These are phyloP conservation scores for Diplolepis rosae DNA, from an alignment of 2,888 invertebrate genomes.

Conservation along the genomic window DNA sequence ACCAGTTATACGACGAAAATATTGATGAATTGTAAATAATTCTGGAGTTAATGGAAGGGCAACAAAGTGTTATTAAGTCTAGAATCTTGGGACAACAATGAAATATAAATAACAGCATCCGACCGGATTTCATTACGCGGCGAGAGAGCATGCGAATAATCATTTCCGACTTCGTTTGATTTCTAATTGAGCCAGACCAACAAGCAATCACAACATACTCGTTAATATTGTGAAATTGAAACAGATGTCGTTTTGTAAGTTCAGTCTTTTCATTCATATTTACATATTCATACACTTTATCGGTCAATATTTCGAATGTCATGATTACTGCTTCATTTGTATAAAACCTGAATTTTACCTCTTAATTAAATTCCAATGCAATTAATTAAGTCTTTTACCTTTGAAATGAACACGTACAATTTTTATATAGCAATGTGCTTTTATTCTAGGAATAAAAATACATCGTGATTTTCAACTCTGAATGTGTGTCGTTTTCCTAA, in stretches of 20 bases:
- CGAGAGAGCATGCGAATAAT: slow-evolving; percentile 56
- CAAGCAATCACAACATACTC: slow-evolving; percentile 33
- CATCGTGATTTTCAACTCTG: too few species aligned
- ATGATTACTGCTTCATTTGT: slow-evolving; percentile 9
- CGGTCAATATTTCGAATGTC: neutral
- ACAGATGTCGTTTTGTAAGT: slow-evolving; percentile 20
- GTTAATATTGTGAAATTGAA: slow-evolving; percentile 8
- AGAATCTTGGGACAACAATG: slow-evolving; percentile 7
- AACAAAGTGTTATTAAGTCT: neutral
- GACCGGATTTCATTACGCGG: slow-evolving; percentile 23
- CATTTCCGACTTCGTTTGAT: slow-evolving; percentile 64
- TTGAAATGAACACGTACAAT: neutral
- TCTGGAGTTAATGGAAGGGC: neutral
- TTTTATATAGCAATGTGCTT: too few species aligned
- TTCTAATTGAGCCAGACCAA: slow-evolving; percentile 56
- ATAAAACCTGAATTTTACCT: neutral
- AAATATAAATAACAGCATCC: slow-evolving; percentile 22
- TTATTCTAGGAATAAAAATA: too few species aligned
- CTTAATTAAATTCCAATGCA: neutral
- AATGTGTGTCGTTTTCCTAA: too few species aligned
- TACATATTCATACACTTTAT: neutral
- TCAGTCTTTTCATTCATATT: neutral
- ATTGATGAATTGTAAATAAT: neutral
- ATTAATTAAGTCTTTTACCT: neutral
- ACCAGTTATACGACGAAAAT: neutral